Percentiles rank a stretch among this genome's conserved stretches.
These are phyloP conservation scores for Cyrtodaria siliqua DNA, from an alignment of 2,888 invertebrate genomes.

Conservation along the genomic window DNA sequence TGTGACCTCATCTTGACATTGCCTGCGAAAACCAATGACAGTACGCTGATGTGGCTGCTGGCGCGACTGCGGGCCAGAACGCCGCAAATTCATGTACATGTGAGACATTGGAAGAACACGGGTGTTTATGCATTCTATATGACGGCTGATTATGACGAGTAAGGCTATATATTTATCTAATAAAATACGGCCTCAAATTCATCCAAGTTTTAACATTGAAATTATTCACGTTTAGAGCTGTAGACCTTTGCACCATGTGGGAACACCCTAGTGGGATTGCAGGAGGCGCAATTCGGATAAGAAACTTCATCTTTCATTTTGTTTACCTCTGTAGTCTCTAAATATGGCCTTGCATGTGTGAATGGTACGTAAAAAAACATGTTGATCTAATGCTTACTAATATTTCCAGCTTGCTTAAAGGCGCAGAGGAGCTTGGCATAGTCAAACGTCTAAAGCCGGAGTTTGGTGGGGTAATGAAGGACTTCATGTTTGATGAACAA, in stretches of 20 bases:
- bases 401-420: constrained; percentile 92
- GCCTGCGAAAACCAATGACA: constrained; percentile 93
- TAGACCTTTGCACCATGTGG: no score
- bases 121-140: constrained; percentile 96
- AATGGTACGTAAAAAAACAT: no score
- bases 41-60: constrained; percentile 94
- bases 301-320: no score
- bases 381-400: no score
- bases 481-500: constrained; percentile 95
- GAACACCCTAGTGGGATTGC: no score
- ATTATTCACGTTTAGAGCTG: no score
- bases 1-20: constrained; percentile 97
- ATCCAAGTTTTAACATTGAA: no score
- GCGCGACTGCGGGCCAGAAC: constrained; percentile 93
- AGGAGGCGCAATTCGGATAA: no score
- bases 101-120: constrained; percentile 95
- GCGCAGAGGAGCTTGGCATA: constrained; percentile 96
- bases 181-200: no score
- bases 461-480: constrained; percentile 96
- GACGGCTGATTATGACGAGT: constrained; percentile 95
- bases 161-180: constrained; percentile 85
- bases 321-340: no score
- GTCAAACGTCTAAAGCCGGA: constrained; percentile 94
- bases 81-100: constrained; percentile 94
- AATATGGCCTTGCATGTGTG: no score